phyloP scores from a whole-genome alignment of 2,888 invertebrate species.

The Amphipyra berbera region DNA sequence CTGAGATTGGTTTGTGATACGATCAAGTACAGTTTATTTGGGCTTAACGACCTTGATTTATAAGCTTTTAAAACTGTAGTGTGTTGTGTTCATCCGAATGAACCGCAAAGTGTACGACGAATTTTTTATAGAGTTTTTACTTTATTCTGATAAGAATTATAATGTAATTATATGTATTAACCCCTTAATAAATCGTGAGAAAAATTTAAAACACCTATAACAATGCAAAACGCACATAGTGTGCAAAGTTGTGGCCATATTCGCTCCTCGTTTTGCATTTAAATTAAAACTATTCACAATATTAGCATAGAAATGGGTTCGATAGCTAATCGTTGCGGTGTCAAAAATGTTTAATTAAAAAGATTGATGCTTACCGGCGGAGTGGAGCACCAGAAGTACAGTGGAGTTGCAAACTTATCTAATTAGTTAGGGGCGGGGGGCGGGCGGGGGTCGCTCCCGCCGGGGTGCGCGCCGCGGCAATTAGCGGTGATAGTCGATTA shows the following conservation, averaged over 20 bases:
- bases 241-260: constrained; percentile 47
- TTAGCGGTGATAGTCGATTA: constrained; percentile 90
- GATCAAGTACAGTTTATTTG: constrained; percentile 29
- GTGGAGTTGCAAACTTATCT: constrained; percentile 90
- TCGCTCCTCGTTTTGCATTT: constrained; percentile 73
- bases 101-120: constrained; percentile 1
- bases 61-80: constrained; percentile 34
- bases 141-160: neutral
- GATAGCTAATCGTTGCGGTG: constrained; percentile 87
- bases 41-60: constrained; percentile 32
- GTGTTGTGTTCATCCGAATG: constrained; percentile 19
- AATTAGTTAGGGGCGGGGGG: constrained; percentile 84
- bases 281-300: constrained; percentile 78
- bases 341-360: constrained; percentile 90
- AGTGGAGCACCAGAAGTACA: constrained; percentile 87
- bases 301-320: constrained; percentile 85
- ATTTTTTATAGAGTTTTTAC: neutral
- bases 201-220: constrained; percentile 43
- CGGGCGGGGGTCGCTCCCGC: constrained; percentile 40
- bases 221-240: constrained; percentile 45
- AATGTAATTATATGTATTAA: neutral
- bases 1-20: constrained; percentile 35
- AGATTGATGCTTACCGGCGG: constrained; percentile 89
- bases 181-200: constrained; percentile 14
- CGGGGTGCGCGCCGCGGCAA: constrained; percentile 74